Evolutionary conservation across 2,888 invertebrate species (phyloP).

Genomic region (Hydraecia micacea): DNA sequence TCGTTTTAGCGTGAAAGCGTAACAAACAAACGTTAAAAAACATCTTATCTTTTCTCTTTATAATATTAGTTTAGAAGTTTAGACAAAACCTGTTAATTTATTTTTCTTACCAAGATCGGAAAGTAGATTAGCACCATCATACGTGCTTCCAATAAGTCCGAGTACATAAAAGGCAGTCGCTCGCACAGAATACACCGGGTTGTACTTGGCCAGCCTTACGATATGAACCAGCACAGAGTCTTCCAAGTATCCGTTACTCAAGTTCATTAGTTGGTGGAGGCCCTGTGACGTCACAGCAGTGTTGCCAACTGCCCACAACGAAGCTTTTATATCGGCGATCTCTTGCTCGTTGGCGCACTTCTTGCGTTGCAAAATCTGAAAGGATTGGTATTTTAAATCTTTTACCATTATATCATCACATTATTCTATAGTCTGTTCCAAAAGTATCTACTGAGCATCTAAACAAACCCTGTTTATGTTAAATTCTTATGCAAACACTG

Average conservation of each 20-base stretch:
- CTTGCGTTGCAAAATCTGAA: constrained; percentile 84
- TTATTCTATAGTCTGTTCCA: background rate
- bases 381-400: background rate
- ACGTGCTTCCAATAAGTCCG: constrained; percentile 96
- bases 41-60: background rate
- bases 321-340: constrained; percentile 95
- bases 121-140: constrained; percentile 95
- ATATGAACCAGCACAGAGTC: constrained; percentile 85
- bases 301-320: constrained; percentile 97
- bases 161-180: constrained; percentile 97
- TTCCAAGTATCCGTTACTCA: constrained; percentile 82
- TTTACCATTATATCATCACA: background rate
- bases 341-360: constrained; percentile 92
- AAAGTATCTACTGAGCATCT: no score
- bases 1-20: background rate
- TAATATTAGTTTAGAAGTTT: no score
- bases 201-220: constrained; percentile 93
- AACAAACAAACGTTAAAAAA: background rate
- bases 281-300: constrained; percentile 94
- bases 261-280: constrained; percentile 92
- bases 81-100: background rate
- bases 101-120: constrained; percentile 91
- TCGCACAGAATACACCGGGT: constrained; percentile 96
- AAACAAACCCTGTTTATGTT: no score
- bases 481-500: no score